Evolutionary conservation across 2,888 invertebrate species (phyloP).

Genomic region (Phymatocera aterrima): DNA sequence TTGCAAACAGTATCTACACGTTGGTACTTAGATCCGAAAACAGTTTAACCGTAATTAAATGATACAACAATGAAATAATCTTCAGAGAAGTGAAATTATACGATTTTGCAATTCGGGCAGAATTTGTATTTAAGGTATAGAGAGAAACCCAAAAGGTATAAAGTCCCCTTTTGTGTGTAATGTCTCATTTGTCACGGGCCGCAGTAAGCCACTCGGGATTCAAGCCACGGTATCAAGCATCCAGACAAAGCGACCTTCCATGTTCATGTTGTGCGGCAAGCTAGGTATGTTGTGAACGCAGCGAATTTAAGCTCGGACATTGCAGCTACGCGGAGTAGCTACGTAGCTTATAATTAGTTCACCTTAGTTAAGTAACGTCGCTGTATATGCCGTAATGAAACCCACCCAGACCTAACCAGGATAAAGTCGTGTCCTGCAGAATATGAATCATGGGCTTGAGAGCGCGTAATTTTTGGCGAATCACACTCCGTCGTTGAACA

Average conservation of each 20-base stretch:
- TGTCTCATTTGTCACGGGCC: not conserved
- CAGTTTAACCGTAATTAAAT: no score
- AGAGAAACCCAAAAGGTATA: not conserved
- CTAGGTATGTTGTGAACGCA: not conserved
- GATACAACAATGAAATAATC: no score
- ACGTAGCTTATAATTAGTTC: conserved; percentile 24
- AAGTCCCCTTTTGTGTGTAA: not conserved
- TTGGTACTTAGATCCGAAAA: no score
- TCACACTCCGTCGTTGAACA: not conserved
- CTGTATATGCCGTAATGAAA: not conserved
- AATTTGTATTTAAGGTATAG: not conserved
- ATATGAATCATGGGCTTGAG: not conserved
- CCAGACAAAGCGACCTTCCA: not conserved
- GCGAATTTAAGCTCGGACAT: conserved; percentile 2
- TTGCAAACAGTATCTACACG: not conserved
- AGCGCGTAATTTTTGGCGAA: not conserved
- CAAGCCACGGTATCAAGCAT: not conserved
- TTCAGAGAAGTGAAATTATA: no score
- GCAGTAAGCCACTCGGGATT: not conserved
- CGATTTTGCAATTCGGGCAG: no score
- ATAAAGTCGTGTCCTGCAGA: not conserved
- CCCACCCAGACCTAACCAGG: not conserved
- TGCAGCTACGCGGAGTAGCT: not conserved
- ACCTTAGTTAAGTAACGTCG: not conserved
- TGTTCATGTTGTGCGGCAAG: no score